Evolutionary conservation across 64 coral and sea anemone genomes (phyloP).

Genomic region (Montipora sp.): DNA sequence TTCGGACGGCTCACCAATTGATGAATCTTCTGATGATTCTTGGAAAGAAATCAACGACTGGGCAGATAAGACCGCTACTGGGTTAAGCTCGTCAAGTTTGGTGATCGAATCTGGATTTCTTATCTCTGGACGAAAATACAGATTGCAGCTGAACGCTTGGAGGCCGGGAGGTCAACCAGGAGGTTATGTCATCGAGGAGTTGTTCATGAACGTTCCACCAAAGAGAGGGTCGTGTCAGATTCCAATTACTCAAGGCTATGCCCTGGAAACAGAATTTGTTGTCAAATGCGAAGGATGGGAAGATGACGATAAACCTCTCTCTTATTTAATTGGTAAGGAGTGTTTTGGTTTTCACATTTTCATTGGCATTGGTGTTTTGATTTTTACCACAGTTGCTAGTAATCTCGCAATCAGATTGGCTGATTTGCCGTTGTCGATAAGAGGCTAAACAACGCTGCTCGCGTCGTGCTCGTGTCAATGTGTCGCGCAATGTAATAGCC

Average conservation of each 20-base stretch:
- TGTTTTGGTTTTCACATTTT: background rate
- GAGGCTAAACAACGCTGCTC: no score
- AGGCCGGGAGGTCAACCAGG: constrained; percentile 84
- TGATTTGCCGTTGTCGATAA: no score
- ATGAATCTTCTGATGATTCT: constrained; percentile 36
- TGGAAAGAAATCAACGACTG: constrained; percentile 64
- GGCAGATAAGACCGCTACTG: constrained; percentile 66
- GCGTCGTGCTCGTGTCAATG: no score
- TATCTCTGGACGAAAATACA: constrained; percentile 56
- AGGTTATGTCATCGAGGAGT: constrained; percentile 77
- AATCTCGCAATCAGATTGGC: no score
- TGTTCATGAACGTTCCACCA: constrained; percentile 84
- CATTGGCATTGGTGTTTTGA: no score
- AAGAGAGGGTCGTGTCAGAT: constrained; percentile 54
- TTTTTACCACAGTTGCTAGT: no score
- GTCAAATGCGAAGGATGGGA: constrained; percentile 76
- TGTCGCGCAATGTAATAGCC: no score
- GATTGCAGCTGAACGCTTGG: constrained; percentile 82
- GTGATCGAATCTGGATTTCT: constrained; percentile 74
- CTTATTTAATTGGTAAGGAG: constrained; percentile 76
- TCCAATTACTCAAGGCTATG: constrained; percentile 63
- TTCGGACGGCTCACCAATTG: background rate
- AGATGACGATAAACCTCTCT: constrained; percentile 76
- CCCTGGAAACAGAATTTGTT: constrained; percentile 76
- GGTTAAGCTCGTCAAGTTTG: constrained; percentile 52